Base-by-base conservation (phyloP, 2,113 vertebrate genomes). In the Neodon shergylaensis region DNA sequence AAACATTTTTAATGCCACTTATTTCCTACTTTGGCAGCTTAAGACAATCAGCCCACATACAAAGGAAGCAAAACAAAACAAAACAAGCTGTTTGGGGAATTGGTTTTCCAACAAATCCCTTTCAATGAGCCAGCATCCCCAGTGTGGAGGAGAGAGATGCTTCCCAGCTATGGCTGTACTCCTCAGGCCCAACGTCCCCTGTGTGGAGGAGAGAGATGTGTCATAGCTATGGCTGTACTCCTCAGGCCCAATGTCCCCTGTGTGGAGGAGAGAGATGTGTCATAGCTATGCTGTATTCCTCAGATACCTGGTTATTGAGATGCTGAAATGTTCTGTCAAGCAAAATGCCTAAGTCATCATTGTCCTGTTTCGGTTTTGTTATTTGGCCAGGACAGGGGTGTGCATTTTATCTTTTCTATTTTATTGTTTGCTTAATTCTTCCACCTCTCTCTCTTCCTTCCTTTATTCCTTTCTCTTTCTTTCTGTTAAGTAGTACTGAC, bases 21-120 rank as follows among this genome's bases (percentile, higher is more conserved):
- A 92, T 95, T 97, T 98, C 88, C 91, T 73, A 70, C 96, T 72
- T 72, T 96, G 90, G 90, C 54, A 97, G 58, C 58, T 96, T 95
- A 96, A 95, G 94, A 96, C 84, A 97, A 97, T 98, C 94, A 95
- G 92, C 96, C 79, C 89, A 94, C 65, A 93, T 85, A 94, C 44
- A 95, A 47, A 96, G 68, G 81, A 94, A 98, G 73, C 61, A 97
- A 96, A 97, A 89, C 83, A 97, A 97, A 97, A 96, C 72, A 95
- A 79, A 97, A 88, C 84, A 97, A 79, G 88, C 96, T 96, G 77
- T 95, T 97, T 94, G 68, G 77, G 88, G 88, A 93, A 91, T 54
- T 93, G 63, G 74, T 61, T 97, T 42, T 96, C 58, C 73, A 94
- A 72, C 49, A 97, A 87, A 93, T 89, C 61, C 74, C 52, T 94